These are phyloP conservation scores for Margarornis squamiger DNA, from an alignment of 2,797 vertebrate species.

Conservation along the genomic window DNA sequence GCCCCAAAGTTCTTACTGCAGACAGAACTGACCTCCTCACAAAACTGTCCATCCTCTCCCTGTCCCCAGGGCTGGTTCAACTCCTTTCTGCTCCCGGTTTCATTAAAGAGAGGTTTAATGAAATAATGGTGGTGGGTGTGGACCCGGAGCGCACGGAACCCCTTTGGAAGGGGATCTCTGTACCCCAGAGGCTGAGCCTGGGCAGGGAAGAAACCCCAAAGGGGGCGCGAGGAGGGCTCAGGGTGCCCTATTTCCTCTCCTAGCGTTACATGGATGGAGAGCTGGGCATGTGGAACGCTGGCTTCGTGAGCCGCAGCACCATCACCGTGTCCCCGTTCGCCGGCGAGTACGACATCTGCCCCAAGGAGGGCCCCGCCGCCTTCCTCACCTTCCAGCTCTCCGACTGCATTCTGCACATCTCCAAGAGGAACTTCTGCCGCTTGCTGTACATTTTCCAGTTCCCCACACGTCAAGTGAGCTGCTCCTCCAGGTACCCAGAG, in stretches of 20 bases:
- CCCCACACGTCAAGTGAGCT: neutral
- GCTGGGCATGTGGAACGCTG: neutral
- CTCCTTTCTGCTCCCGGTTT: neutral
- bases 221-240: neutral
- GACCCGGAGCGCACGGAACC: neutral
- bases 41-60: neutral
- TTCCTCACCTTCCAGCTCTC: neutral
- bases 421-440: neutral
- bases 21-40: neutral
- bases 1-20: neutral
- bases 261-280: slow-evolving; percentile 14
- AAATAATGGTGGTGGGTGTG: neutral
- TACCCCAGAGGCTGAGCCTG: neutral
- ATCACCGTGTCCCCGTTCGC: neutral
- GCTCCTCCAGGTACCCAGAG: neutral
- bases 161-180: neutral
- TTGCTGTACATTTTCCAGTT: accelerated
- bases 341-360: slow-evolving; percentile 25
- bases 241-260: neutral
- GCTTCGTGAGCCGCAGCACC: neutral
- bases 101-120: no score
- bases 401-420: neutral
- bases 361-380: neutral
- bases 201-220: neutral
- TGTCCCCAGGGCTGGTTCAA: neutral